These are phyloP conservation scores for Anastrepha ludens DNA, from an alignment of 1,140 invertebrate genomes.

Conservation along the genomic window DNA sequence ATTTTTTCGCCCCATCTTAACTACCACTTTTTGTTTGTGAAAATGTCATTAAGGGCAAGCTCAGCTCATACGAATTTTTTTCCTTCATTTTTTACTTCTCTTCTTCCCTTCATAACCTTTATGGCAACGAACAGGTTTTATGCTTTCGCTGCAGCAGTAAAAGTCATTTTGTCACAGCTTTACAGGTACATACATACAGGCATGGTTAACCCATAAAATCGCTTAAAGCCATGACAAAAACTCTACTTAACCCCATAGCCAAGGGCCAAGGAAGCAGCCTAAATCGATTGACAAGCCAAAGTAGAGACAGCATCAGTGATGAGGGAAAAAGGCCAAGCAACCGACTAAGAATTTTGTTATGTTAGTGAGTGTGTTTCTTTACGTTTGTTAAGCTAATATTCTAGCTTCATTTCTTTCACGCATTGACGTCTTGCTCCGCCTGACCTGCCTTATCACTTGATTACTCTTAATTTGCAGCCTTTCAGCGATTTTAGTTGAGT, in stretches of 20 bases:
- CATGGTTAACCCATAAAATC: constrained; percentile 30
- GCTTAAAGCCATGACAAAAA: neutral
- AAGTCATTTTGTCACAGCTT: constrained; percentile 24
- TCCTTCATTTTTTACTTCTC: neutral
- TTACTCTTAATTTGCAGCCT: too few species aligned
- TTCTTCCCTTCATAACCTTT: neutral
- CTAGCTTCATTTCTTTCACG: too few species aligned
- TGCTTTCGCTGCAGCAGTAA: constrained; percentile 20
- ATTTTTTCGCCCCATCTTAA: neutral
- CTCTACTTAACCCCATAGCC: neutral
- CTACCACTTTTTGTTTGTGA: constrained; percentile 5
- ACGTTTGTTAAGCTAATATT: neutral
- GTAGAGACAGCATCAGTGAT: neutral
- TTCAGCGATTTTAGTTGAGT: too few species aligned
- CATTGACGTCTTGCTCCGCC: too few species aligned
- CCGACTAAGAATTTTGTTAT: neutral
- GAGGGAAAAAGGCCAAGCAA: neutral
- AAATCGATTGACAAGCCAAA: constrained; percentile 36
- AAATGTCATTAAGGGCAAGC: constrained; percentile 45
- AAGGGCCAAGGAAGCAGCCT: constrained; percentile 15
- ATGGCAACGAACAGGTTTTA: neutral
- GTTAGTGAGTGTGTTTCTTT: neutral
- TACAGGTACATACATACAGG: neutral
- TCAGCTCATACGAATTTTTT: neutral
- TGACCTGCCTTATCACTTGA: too few species aligned